Conservation (phyloP, 1,140 invertebrate species). For the Drosophila guanche region DNA sequence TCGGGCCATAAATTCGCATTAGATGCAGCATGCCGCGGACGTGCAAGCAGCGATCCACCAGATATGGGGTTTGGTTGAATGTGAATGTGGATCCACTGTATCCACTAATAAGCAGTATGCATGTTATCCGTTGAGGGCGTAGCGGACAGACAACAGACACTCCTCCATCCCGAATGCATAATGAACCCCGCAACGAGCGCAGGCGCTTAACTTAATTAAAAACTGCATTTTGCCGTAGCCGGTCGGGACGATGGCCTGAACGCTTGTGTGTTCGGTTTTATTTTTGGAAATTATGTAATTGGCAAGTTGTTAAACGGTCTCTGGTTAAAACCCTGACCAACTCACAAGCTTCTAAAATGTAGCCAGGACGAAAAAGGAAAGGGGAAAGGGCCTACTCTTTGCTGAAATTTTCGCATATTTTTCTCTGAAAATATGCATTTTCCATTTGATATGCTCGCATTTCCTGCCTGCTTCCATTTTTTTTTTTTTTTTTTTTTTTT, state of each 20-base stretch:
- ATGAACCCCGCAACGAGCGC: slow-evolving; percentile 67
- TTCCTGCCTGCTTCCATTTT: no score
- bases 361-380: slow-evolving; percentile 19
- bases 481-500: no score
- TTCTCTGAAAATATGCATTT: slow-evolving; percentile 63
- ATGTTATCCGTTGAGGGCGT: slow-evolving; percentile 43
- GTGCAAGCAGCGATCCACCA: slow-evolving; percentile 17
- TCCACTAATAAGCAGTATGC: slow-evolving; percentile 18
- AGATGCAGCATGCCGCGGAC: slow-evolving; percentile 39
- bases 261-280: slow-evolving; percentile 31
- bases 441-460: neutral
- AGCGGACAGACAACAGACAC: neutral
- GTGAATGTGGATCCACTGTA: slow-evolving; percentile 17
- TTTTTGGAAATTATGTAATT: slow-evolving; percentile 15
- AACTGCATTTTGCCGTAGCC: slow-evolving; percentile 58
- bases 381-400: neutral
- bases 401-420: slow-evolving; percentile 60
- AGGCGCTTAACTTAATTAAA: slow-evolving; percentile 78
- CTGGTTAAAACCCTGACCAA: neutral
- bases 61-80: no score
- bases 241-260: slow-evolving; percentile 11
- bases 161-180: slow-evolving; percentile 34
- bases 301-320: slow-evolving; percentile 38
- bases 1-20: slow-evolving; percentile 65
- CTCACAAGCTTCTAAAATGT: slow-evolving; percentile 36